Evolutionary conservation across 2,113 vertebrate genomes (phyloP).

Genomic region (Abramis brama): DNA sequence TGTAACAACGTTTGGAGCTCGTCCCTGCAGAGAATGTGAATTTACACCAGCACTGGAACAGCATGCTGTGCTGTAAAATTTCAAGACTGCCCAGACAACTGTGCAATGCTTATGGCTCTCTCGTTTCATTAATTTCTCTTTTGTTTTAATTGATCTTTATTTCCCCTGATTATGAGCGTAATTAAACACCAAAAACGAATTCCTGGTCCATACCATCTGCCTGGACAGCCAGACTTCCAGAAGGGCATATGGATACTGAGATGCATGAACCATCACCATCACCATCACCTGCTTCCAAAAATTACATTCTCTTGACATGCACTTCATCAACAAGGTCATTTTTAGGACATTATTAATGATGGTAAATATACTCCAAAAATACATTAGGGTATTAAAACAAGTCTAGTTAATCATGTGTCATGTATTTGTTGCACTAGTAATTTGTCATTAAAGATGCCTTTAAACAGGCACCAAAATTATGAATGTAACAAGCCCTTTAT

Average conservation of each 20-base stretch:
- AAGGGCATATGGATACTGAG: slow-evolving; percentile 66
- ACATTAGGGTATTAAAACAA: neutral
- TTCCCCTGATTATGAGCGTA: slow-evolving; percentile 79
- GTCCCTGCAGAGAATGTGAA: slow-evolving; percentile 12
- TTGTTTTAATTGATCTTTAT: slow-evolving; percentile 81
- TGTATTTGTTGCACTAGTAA: neutral
- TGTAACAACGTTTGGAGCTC: neutral
- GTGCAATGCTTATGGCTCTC: slow-evolving; percentile 69
- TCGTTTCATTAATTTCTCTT: slow-evolving; percentile 78
- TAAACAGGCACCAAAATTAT: neutral
- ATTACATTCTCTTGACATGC: slow-evolving; percentile 15
- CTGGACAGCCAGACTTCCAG: slow-evolving; percentile 68
- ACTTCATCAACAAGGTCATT: slow-evolving; percentile 54
- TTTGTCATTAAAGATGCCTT: neutral
- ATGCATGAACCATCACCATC: slow-evolving; percentile 48
- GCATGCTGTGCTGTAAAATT: slow-evolving; percentile 45
- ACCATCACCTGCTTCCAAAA: slow-evolving; percentile 1
- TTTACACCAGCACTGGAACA: slow-evolving; percentile 11
- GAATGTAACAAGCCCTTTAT: neutral
- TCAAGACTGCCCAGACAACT: slow-evolving; percentile 69
- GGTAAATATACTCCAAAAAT: neutral
- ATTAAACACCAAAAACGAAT: slow-evolving; percentile 82
- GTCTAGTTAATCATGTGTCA: neutral
- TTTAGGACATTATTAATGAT: slow-evolving; percentile 11
- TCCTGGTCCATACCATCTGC: slow-evolving; percentile 76